Evolutionary conservation across 1,140 invertebrate species (phyloP).

Genomic region (Caenorhabditis elegans): DNA sequence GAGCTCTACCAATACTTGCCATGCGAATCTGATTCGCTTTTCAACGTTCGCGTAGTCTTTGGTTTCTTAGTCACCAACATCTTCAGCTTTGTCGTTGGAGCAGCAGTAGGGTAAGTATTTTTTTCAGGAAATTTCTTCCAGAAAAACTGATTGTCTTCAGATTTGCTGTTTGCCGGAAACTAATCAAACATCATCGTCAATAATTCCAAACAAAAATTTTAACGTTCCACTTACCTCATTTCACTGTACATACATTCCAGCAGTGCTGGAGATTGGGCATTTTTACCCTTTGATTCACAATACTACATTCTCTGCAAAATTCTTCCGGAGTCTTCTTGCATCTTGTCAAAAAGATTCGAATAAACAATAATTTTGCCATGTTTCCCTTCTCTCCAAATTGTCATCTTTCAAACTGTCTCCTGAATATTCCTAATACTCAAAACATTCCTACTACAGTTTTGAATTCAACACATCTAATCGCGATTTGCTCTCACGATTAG

Average conservation of each 20-base stretch:
- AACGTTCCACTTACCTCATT: neutral
- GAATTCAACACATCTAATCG: neutral
- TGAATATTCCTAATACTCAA: neutral
- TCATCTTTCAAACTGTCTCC: slow-evolving; percentile 6
- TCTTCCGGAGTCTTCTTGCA: neutral
- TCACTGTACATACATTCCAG: slow-evolving; percentile 1
- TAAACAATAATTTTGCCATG: neutral
- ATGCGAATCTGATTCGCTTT: slow-evolving; percentile 71
- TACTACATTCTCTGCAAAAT: neutral
- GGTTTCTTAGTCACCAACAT: slow-evolving; percentile 86
- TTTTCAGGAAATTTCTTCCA: neutral
- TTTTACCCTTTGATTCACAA: neutral
- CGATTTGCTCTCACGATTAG: neutral
- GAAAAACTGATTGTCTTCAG: neutral
- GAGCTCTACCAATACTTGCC: slow-evolving; percentile 72
- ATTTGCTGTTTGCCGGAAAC: slow-evolving; percentile 40
- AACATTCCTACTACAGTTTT: neutral
- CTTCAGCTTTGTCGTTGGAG: slow-evolving; percentile 82
- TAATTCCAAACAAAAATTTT: neutral
- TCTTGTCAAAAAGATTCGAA: neutral
- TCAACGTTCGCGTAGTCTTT: slow-evolving; percentile 84
- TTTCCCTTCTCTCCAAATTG: neutral
- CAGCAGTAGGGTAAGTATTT: slow-evolving; percentile 79
- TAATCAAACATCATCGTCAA: slow-evolving; percentile 35
- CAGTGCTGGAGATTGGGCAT: neutral